Conservation (phyloP, 2,888 invertebrate genomes). For the Cosmorhoe ocellata region DNA sequence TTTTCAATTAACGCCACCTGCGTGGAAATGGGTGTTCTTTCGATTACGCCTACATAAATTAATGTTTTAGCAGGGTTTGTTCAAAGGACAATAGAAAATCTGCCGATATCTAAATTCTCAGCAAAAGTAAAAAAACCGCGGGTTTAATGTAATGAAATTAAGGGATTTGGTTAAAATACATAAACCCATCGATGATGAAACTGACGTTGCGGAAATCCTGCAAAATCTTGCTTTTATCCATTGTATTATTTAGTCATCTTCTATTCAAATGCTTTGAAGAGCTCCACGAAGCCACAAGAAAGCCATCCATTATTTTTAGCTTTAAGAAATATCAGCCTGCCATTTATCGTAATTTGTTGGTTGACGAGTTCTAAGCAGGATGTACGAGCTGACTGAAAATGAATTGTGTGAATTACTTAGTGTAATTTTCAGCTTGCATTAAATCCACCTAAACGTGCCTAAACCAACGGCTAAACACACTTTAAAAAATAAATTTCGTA, state of each 20-base stretch:
- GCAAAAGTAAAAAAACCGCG: too few relatives aligned
- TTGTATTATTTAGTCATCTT: slow-evolving; percentile 27
- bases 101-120: too few relatives aligned
- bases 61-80: too few relatives aligned
- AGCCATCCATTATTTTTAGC: slow-evolving; percentile 40
- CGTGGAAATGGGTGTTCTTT: slow-evolving; percentile 11
- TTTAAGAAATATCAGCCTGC: slow-evolving; percentile 31
- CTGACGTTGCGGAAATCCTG: slow-evolving; percentile 12
- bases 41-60: too few relatives aligned
- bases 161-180: too few relatives aligned
- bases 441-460: too few relatives aligned
- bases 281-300: slow-evolving; percentile 24
- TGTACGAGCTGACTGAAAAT: slow-evolving; percentile 8
- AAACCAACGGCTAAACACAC: too few relatives aligned
- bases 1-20: slow-evolving; percentile 24
- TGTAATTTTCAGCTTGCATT: too few relatives aligned
- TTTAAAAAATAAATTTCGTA: too few relatives aligned
- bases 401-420: too few relatives aligned
- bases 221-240: slow-evolving; percentile 17
- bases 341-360: slow-evolving; percentile 21
- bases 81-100: too few relatives aligned
- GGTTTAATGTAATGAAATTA: too few relatives aligned
- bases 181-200: slow-evolving; percentile 3
- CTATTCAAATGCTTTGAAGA: slow-evolving; percentile 21
- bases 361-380: slow-evolving; percentile 16